Conservation (phyloP, 2,797 vertebrate genomes). For the Tadarida brasiliensis region DNA sequence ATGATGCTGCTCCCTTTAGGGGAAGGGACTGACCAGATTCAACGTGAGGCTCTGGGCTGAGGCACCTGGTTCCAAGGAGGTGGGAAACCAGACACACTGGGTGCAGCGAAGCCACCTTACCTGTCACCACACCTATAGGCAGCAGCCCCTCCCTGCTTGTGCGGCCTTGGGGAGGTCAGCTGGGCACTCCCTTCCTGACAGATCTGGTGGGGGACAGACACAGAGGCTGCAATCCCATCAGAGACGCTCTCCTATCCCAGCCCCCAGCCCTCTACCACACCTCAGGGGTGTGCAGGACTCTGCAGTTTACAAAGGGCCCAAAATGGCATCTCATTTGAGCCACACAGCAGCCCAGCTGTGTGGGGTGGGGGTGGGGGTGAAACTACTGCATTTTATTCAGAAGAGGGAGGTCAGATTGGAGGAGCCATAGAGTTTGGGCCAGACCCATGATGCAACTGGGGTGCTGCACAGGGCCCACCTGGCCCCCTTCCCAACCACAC, state of each 20-base stretch:
- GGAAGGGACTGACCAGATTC: not conserved
- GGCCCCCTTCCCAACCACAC: not conserved
- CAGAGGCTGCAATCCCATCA: not conserved
- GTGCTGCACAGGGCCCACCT: not conserved
- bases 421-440: too few relatives aligned
- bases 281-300: too few relatives aligned
- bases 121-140: not conserved
- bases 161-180: constrained; percentile 91
- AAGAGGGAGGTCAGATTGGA: not conserved
- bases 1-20: not conserved
- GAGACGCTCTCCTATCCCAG: not conserved
- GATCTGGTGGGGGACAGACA: accelerated
- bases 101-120: not conserved
- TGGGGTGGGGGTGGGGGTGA: not conserved
- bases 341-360: not conserved
- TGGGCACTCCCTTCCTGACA: constrained; percentile 90
- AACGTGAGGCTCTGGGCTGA: not conserved
- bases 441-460: not conserved
- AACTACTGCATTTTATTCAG: not conserved
- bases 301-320: not conserved
- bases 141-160: constrained; percentile 88
- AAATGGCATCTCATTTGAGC: not conserved
- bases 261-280: not conserved
- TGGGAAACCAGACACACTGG: not conserved
- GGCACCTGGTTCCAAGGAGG: not conserved